Evolutionary conservation across 2,797 vertebrate genomes (phyloP).

Genomic region (Paguma larvata): DNA sequence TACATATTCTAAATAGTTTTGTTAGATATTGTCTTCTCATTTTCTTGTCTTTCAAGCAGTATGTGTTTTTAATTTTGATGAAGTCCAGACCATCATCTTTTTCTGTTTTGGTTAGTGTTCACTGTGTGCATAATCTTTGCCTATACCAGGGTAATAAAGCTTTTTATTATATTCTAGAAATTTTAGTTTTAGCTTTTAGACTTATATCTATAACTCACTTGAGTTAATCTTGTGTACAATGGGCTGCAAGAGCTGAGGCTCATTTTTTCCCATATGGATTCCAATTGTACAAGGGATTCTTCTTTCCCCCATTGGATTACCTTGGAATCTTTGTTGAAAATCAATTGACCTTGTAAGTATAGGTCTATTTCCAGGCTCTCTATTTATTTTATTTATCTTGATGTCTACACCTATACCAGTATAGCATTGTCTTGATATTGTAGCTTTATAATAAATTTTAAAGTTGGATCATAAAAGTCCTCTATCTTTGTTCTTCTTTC

Average conservation of each 20-base stretch:
- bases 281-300: background rate
- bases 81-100: background rate
- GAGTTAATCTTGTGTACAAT: background rate
- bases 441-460: conserved; percentile 12
- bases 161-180: background rate
- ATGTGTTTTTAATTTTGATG: background rate
- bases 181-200: conserved; percentile 31
- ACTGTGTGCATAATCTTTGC: background rate
- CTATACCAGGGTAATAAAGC: background rate
- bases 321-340: conserved; percentile 7
- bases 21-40: background rate
- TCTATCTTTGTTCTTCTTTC: background rate
- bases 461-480: background rate
- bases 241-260: background rate
- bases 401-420: background rate
- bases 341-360: background rate
- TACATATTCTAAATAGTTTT: background rate
- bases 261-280: background rate
- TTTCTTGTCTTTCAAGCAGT: conserved; percentile 20
- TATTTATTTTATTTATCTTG: conserved; percentile 10
- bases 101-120: conserved; percentile 33
- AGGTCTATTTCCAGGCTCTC: background rate
- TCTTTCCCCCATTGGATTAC: background rate
- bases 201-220: background rate
- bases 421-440: background rate